phyloP scores from a whole-genome alignment of 2,797 vertebrate species.

The Allenopithecus nigroviridis region DNA sequence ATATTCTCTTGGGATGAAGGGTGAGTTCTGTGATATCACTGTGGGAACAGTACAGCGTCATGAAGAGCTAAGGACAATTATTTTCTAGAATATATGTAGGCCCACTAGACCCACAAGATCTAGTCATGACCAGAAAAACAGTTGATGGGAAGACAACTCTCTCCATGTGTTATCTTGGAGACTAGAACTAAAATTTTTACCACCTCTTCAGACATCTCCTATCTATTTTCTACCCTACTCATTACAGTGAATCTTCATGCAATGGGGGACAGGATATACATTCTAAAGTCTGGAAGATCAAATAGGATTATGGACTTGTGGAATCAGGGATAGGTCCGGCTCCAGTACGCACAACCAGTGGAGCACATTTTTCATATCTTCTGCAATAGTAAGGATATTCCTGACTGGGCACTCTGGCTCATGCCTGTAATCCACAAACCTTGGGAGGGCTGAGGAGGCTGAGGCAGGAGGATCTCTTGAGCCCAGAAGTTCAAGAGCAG shows the following conservation, averaged over 20 bases:
- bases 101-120: neutral
- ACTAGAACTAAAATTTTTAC: neutral
- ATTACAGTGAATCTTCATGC: neutral
- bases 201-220: neutral
- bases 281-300: neutral
- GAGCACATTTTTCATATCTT: neutral
- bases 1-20: neutral
- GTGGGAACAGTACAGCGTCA: neutral
- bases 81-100: slow-evolving; percentile 6
- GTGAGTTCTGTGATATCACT: neutral
- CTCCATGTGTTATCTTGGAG: neutral
- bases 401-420: neutral
- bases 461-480: neutral
- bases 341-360: neutral
- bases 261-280: neutral
- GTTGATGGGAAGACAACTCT: neutral
- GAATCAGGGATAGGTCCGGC: neutral
- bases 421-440: neutral
- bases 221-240: neutral
- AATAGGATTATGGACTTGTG: neutral
- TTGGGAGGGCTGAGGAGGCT: neutral
- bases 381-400: slow-evolving; percentile 39
- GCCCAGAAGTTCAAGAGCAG: neutral
- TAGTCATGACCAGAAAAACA: neutral
- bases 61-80: neutral